Evolutionary conservation across 1,140 invertebrate genomes (phyloP), one percentile per base, ranked within the genome.

Genomic region (Uloborus diversus): DNA sequence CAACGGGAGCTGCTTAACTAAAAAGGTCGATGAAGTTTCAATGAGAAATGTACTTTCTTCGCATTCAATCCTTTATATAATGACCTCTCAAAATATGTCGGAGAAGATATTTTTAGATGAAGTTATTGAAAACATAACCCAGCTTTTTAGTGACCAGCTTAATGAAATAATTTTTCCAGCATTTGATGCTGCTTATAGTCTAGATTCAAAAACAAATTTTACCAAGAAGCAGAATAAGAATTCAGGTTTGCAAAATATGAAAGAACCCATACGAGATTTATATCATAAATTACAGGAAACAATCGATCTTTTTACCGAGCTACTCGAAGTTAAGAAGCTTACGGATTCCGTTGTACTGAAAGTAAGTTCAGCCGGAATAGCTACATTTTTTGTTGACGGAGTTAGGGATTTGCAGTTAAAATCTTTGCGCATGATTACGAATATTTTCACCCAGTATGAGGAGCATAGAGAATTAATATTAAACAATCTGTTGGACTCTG

Each of bases 321-420:
- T 99, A 20, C 88, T 99, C 56, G 93, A 92, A 78, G 94, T 96
- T 82, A 96, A 98, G 87, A 91, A 95, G 80, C 88, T 96, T 71
- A 96, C 95, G 1, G 95, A 97, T 85, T 96, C 94, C 4, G 94
- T 94, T 64, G 94, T 97, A 28, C 88, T 97, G 76, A 81, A 82
- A 37, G 75, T 83, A 66, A 97, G 96, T 65, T 94, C 95, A 0
- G 90, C 98, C 70, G 96, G 96, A 14, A 95, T 99, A 1, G 93
- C 96, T 47, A 95, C 97, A 0, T 99, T 99, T 88, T 99, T 99
- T 88, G 96, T 99, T 5, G 97, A 99, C 88, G 97, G 96, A 85
- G 93, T 99, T 76, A 96, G 94, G 85, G 97, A 99, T 86, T 88
- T 99, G 35, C 98, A 99, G 86, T 89, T 99, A 68, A 93, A 94